phyloP scores from a whole-genome alignment of 23 tunicate genomes.

The Halocynthia roretzi region DNA sequence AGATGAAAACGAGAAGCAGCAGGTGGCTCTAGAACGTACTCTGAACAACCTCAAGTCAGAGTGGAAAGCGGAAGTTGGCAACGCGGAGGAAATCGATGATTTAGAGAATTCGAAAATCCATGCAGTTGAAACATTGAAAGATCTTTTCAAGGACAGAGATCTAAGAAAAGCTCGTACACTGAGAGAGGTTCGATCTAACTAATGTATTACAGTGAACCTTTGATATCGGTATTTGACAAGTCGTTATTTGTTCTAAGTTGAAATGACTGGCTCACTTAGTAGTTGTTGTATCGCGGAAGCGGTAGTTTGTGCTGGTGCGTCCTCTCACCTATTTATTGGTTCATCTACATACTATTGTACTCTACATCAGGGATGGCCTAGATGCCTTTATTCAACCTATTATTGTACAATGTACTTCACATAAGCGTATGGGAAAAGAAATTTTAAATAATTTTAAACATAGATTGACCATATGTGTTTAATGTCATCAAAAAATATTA shows the following conservation, averaged over 20 bases:
- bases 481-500: too few relatives aligned
- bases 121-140: constrained; percentile 51
- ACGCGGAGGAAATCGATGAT: constrained; percentile 36
- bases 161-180: constrained; percentile 39
- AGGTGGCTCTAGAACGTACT: constrained; percentile 24
- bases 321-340: too few relatives aligned
- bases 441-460: too few relatives aligned
- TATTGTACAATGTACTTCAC: too few relatives aligned
- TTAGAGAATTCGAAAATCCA: constrained; percentile 47
- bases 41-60: constrained; percentile 13
- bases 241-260: not conserved
- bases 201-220: not conserved
- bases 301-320: too few relatives aligned
- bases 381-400: too few relatives aligned
- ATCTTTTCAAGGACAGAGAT: constrained; percentile 45
- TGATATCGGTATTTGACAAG: not conserved
- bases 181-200: constrained; percentile 32
- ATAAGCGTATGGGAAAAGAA: too few relatives aligned
- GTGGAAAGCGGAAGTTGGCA: constrained; percentile 32
- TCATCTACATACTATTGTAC: too few relatives aligned
- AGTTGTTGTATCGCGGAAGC: too few relatives aligned
- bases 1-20: constrained; percentile 58
- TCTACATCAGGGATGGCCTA: too few relatives aligned
- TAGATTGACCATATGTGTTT: too few relatives aligned
- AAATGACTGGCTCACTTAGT: too few relatives aligned